A percentile compares a stretch with the other conserved stretches of the same genome.
Evolutionary conservation across 2,888 invertebrate species (phyloP).

Genomic region (Idaea aversata): DNA sequence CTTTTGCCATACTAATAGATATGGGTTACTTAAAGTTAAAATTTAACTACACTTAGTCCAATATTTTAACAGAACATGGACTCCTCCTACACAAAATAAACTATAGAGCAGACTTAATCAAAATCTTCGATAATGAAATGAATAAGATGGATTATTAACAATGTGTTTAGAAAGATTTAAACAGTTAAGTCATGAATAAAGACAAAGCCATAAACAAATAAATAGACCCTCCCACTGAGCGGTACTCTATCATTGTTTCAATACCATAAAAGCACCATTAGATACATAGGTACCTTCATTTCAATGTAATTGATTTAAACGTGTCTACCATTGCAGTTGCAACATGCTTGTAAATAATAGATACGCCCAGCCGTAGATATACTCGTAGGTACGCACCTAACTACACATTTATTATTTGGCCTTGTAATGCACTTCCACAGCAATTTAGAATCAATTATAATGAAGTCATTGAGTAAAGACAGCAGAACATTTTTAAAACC

Average conservation of each 20-base stretch:
- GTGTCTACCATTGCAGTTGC: slow-evolving; percentile 54
- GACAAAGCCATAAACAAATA: slow-evolving; percentile 61
- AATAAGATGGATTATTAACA: not conserved
- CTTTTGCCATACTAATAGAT: too few relatives aligned
- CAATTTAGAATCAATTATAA: not conserved
- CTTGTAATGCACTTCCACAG: not conserved
- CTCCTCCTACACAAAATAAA: not conserved
- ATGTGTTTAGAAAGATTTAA: not conserved
- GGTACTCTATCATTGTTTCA: slow-evolving; percentile 64
- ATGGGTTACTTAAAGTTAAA: too few relatives aligned
- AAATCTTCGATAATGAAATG: not conserved
- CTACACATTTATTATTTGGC: not conserved
- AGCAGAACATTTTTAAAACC: not conserved
- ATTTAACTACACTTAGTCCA: too few relatives aligned
- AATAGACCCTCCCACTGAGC: slow-evolving; percentile 64
- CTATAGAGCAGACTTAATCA: not conserved
- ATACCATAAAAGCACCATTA: slow-evolving; percentile 47
- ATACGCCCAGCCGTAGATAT: not conserved
- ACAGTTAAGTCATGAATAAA: slow-evolving; percentile 34
- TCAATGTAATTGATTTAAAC: slow-evolving; percentile 59
- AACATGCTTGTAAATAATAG: slow-evolving; percentile 1
- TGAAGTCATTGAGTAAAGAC: not conserved
- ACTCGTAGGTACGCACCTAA: slow-evolving; percentile 1
- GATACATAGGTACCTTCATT: slow-evolving; percentile 35
- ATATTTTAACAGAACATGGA: not conserved